Evolutionary conservation across 2,797 vertebrate species (phyloP).

Genomic region (Pipistrellus kuhlii): DNA sequence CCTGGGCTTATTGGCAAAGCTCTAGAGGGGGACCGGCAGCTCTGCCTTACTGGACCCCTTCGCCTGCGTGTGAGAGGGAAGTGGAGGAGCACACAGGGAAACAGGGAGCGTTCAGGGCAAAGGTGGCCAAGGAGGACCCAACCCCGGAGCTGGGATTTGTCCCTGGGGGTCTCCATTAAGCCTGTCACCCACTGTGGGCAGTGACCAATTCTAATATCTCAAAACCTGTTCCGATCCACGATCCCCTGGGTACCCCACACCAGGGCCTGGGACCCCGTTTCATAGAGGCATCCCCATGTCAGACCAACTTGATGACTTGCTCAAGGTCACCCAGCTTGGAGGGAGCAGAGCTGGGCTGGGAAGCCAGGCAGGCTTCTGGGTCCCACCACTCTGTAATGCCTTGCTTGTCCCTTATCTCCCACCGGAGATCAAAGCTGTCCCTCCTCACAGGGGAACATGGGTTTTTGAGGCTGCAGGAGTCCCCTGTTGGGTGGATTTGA

Average conservation of each 20-base stretch:
- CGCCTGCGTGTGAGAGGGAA: background rate
- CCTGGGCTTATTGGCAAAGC: background rate
- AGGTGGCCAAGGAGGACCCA: background rate
- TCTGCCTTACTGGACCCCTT: background rate
- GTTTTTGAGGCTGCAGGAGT: background rate
- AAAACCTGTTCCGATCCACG: background rate
- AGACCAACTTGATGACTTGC: background rate
- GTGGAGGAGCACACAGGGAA: background rate
- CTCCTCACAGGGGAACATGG: background rate
- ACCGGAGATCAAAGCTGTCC: background rate
- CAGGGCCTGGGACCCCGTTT: background rate
- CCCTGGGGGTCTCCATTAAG: background rate
- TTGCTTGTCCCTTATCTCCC: background rate
- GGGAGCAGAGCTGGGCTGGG: background rate
- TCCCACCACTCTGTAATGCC: background rate
- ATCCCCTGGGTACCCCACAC: background rate
- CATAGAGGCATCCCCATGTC: background rate
- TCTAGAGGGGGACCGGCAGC: background rate
- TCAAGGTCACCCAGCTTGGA: constrained; percentile 2
- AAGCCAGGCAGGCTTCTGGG: background rate
- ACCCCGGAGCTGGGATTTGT: background rate
- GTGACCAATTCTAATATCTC: background rate
- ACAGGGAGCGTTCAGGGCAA: background rate
- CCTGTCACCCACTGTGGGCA: background rate
- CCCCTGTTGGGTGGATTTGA: background rate